phyloP scores from a whole-genome alignment of 2,113 vertebrate species.

The Synchiropus splendidus region DNA sequence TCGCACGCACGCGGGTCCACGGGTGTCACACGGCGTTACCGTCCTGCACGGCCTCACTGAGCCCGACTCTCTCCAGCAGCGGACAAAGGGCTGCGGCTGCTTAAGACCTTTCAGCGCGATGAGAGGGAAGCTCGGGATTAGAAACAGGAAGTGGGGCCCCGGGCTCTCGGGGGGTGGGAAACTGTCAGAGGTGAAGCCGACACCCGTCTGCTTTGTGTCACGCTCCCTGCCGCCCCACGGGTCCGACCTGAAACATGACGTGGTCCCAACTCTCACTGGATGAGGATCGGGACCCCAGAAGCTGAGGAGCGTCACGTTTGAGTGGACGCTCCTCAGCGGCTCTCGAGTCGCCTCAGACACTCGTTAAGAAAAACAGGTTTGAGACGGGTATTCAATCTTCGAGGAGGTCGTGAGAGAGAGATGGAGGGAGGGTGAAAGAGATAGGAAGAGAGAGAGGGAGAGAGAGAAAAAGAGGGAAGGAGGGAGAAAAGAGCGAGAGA shows the following conservation, averaged over 20 bases:
- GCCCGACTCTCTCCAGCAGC: no score
- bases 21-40: slow-evolving; percentile 24
- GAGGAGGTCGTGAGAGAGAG: no score
- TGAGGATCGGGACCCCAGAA: no score
- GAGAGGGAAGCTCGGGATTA: slow-evolving; percentile 46
- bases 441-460: no score
- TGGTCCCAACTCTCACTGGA: no score
- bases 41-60: slow-evolving; percentile 4
- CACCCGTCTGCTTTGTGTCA: slow-evolving; percentile 38
- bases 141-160: slow-evolving; percentile 29
- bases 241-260: not conserved
- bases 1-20: slow-evolving; percentile 9
- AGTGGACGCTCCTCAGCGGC: no score
- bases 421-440: no score
- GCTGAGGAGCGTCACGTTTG: no score
- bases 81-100: slow-evolving; percentile 10
- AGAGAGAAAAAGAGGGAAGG: slow-evolving; percentile 14
- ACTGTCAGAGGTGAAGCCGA: slow-evolving; percentile 42
- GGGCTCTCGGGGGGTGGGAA: slow-evolving; percentile 52
- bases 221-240: slow-evolving; percentile 18
- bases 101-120: slow-evolving; percentile 49
- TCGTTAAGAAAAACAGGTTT: no score
- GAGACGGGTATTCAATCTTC: no score
- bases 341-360: no score
- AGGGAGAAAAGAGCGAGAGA: slow-evolving; percentile 10